phyloP scores from a whole-genome alignment of 2,888 invertebrate genomes.

The Eledona agricola region DNA sequence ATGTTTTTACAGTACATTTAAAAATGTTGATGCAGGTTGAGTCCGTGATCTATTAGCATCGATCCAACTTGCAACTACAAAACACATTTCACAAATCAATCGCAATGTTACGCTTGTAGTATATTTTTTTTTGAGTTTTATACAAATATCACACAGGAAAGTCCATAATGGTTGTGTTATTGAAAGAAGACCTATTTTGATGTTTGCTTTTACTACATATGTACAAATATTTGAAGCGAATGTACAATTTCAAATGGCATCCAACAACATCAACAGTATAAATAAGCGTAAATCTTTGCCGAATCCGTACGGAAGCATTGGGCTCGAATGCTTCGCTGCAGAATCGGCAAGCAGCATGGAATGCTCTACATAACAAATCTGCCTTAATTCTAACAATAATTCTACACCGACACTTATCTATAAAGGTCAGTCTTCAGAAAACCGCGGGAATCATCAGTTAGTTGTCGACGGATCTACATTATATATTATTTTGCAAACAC shows the following conservation, averaged over 20 bases:
- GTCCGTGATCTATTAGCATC: too few relatives aligned
- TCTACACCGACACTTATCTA: constrained; percentile 18
- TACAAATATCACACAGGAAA: constrained; percentile 31
- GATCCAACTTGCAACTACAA: too few relatives aligned
- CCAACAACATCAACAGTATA: constrained; percentile 25
- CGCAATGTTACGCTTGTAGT: constrained; percentile 1
- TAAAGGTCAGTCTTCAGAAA: constrained; percentile 34
- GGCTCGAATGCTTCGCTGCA: constrained; percentile 36
- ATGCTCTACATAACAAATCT: constrained; percentile 36
- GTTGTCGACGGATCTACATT: constrained; percentile 38
- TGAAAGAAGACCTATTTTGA: constrained; percentile 13
- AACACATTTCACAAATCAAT: background rate
- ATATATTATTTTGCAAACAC: constrained; percentile 15
- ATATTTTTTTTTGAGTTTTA: background rate
- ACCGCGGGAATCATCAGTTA: constrained; percentile 34
- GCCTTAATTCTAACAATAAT: constrained; percentile 22
- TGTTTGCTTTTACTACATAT: constrained; percentile 19
- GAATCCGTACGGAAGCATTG: constrained; percentile 30
- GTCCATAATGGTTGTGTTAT: constrained; percentile 14
- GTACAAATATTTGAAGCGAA: constrained; percentile 30
- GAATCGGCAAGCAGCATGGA: constrained; percentile 31
- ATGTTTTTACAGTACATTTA: too few relatives aligned
- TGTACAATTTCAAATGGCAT: constrained; percentile 23
- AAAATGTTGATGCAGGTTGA: too few relatives aligned
- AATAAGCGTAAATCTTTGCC: constrained; percentile 36